Conservation (phyloP, 1,140 invertebrate species). For the Ditylenchus dipsaci region DNA sequence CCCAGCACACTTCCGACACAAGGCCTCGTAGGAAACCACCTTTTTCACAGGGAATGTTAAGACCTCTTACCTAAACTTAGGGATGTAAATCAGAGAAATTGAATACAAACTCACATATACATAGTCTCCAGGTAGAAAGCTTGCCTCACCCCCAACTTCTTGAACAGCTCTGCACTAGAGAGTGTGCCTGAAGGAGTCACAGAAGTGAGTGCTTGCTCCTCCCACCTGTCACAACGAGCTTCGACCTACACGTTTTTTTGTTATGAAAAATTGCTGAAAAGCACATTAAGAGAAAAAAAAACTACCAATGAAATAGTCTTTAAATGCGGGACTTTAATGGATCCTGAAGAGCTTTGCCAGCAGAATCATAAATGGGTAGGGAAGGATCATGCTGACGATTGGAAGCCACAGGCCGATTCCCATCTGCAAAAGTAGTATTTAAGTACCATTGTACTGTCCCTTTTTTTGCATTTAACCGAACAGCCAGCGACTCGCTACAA, state of each 20-base stretch:
- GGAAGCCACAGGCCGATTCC: neutral
- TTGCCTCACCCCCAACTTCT: neutral
- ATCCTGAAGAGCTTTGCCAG: neutral
- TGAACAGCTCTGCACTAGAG: neutral
- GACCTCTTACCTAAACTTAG: neutral
- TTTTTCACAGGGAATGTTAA: neutral
- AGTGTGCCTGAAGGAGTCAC: neutral
- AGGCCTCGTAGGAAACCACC: neutral
- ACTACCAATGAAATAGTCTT: neutral
- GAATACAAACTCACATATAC: neutral
- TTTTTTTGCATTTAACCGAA: too few relatives aligned
- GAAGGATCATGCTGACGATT: neutral
- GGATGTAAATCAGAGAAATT: neutral
- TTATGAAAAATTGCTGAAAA: neutral
- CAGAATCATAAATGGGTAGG: neutral
- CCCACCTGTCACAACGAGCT: slow-evolving; percentile 3
- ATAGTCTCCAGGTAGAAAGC: neutral
- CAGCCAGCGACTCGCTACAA: too few relatives aligned
- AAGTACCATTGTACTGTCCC: too few relatives aligned
- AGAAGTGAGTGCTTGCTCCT: neutral
- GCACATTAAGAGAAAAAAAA: neutral
- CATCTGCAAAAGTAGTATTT: too few relatives aligned
- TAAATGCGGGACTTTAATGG: neutral
- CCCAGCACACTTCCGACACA: neutral
- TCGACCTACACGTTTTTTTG: neutral